Base-by-base conservation (phyloP, 30 jellyfish, hydroid and myxozoan species). In the Chironex yamaguchii region DNA sequence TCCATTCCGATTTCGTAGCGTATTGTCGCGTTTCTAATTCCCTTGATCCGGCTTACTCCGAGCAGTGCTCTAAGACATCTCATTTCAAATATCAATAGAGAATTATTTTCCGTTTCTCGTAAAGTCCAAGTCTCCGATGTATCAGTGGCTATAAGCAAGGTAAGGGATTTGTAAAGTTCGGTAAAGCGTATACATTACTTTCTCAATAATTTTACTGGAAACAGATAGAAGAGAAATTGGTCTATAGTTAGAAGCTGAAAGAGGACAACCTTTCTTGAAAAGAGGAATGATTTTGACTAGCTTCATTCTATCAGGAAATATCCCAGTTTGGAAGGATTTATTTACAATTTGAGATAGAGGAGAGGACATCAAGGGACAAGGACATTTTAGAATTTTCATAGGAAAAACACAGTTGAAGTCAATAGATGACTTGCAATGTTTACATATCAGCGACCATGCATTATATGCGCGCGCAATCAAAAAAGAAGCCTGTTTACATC, bases 231-330 rank as follows among this genome's bases (percentile, higher is more conserved):
- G 84, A 30, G 84, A 70, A 34, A 70, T 70, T 33, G 84, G 84
- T 36, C 84, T 70, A 36, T 70, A 70, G 67, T 70, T 70, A 11
- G 84, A 70, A 70, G 71, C 2, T 31, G 84, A 34, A 32, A 70
- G 4, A 70, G 84, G 74, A 27, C 73, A 73, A 23, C 73, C 86
- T n/a, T 73, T 73, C 14, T 73, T 73, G 75, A 73, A 73, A 14
- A 73, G 52, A 21, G 86, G 86, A 2, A 73, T 73, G 52, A 73
- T 73, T 42, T 73, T 73, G 2, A 73, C 86, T 0, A 2, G 86
- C 76, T 73, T 25, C 50, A 73, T 36, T 30, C 52, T 73, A 26
- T n/a, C 58, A 36, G 86, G 86, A 73, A 73, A 73, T 1, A 73
- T 26, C 23, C 76, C 86, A 73, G 74, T 17, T 14, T 13, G 75